Conservation (phyloP, 2,888 invertebrate genomes). For the Myopa tessellatipennis region DNA sequence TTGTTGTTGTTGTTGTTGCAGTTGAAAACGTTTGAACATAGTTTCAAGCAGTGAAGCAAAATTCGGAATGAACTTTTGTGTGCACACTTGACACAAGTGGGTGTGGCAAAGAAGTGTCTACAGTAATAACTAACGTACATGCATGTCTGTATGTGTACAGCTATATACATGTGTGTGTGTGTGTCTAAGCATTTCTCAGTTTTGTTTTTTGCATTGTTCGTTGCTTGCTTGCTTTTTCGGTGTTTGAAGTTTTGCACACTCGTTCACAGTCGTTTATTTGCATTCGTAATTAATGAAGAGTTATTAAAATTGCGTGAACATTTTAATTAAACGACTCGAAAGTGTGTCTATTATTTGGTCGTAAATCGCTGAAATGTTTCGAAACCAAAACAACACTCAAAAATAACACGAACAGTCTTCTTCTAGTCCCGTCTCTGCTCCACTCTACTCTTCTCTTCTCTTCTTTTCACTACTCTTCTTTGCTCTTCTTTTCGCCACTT, state of each 20-base stretch:
- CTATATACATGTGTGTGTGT: background rate
- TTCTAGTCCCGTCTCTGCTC: background rate
- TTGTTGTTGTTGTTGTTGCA: no score
- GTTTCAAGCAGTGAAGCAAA: no score
- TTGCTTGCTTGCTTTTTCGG: no score
- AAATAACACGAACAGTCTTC: no score
- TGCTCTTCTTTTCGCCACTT: no score
- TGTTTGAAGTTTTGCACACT: no score
- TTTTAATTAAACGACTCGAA: slow-evolving; percentile 35
- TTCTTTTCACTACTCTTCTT: background rate
- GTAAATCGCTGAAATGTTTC: slow-evolving; percentile 17
- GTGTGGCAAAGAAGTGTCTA: background rate
- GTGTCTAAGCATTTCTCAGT: no score
- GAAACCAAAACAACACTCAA: no score
- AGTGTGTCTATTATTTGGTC: slow-evolving; percentile 33
- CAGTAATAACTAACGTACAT: background rate
- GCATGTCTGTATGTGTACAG: background rate
- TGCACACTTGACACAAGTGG: slow-evolving; percentile 6
- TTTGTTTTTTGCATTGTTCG: no score
- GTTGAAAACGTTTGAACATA: no score
- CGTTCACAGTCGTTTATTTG: slow-evolving; percentile 13
- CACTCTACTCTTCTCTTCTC: background rate
- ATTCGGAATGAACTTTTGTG: background rate
- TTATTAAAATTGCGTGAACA: slow-evolving; percentile 37
- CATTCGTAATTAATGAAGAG: slow-evolving; percentile 34